Percentiles rank a stretch among this genome's conserved stretches.
These are phyloP conservation scores for Araneus ventricosus DNA, from an alignment of 1,140 invertebrate genomes.

Conservation along the genomic window DNA sequence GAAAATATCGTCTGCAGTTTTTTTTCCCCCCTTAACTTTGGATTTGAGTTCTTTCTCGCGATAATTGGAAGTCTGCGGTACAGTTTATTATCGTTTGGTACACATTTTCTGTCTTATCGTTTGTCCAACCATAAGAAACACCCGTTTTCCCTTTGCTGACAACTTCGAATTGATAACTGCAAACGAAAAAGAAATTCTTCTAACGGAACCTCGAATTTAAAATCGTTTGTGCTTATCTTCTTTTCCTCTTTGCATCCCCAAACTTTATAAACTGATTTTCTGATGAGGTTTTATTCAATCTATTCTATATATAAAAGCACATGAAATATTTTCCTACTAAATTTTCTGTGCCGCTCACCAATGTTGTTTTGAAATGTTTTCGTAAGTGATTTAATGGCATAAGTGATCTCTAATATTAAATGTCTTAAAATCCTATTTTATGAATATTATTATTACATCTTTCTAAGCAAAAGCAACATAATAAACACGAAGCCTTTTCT, in stretches of 20 bases:
- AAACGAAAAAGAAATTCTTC: neutral
- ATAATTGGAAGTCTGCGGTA: neutral
- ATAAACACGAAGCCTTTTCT: too few species aligned
- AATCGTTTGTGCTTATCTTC: neutral
- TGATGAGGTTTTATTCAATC: neutral
- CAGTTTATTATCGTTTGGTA: slow-evolving; percentile 7
- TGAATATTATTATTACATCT: too few species aligned
- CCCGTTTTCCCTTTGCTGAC: neutral
- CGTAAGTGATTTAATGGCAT: too few species aligned
- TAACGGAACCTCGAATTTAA: slow-evolving; percentile 1
- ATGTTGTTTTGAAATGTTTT: too few species aligned
- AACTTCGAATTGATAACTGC: neutral
- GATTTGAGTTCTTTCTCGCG: neutral
- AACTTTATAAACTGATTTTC: neutral
- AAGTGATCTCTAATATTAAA: too few species aligned
- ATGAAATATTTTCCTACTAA: neutral
- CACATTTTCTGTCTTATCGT: slow-evolving; percentile 1
- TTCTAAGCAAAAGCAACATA: too few species aligned
- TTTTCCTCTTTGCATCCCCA: neutral
- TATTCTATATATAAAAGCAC: neutral
- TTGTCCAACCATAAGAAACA: neutral
- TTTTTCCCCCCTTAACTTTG: neutral
- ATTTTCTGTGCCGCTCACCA: neutral
- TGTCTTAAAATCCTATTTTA: too few species aligned
- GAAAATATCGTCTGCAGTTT: neutral